These are phyloP conservation scores for Tauraco hartlaubi DNA, from an alignment of 2,797 vertebrate species.

Conservation along the genomic window DNA sequence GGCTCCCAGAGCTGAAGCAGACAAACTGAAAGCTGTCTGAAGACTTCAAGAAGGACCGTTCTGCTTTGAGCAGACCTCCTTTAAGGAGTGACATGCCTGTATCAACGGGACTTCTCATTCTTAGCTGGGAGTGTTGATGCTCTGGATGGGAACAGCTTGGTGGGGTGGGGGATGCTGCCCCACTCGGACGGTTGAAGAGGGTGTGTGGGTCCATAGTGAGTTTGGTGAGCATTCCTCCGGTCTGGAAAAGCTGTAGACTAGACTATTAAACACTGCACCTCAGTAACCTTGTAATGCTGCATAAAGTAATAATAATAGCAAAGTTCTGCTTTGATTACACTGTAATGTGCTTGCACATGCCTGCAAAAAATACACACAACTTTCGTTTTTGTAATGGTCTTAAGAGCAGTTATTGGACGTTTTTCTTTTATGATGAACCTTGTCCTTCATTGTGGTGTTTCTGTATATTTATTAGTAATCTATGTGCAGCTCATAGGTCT, in stretches of 20 bases:
- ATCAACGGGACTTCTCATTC: not conserved
- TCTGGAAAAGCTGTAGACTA: constrained; percentile 79
- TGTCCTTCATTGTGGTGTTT: constrained; percentile 86
- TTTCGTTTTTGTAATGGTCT: constrained; percentile 83
- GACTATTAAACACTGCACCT: constrained; percentile 89
- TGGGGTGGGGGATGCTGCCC: not conserved
- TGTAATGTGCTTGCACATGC: constrained; percentile 87
- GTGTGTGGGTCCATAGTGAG: not conserved
- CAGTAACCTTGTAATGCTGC: constrained; percentile 95
- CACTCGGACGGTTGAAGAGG: rapidly evolving
- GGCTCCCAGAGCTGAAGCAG: not conserved
- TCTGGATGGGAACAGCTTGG: not conserved
- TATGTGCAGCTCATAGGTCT: constrained; percentile 59
- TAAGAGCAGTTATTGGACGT: constrained; percentile 82
- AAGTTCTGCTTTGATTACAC: constrained; percentile 86
- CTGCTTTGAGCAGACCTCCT: not conserved
- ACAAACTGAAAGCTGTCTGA: not conserved
- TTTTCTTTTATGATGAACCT: constrained; percentile 87
- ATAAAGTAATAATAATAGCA: constrained; percentile 89
- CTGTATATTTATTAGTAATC: constrained; percentile 81
- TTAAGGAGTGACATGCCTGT: not conserved
- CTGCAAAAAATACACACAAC: constrained; percentile 87
- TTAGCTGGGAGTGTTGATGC: not conserved
- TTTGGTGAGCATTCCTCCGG: constrained; percentile 83
- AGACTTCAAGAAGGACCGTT: not conserved